A percentile compares a stretch with the other conserved stretches of the same genome.
Evolutionary conservation across 2,888 invertebrate species (phyloP).

Genomic region (Platynereis dumerilii): DNA sequence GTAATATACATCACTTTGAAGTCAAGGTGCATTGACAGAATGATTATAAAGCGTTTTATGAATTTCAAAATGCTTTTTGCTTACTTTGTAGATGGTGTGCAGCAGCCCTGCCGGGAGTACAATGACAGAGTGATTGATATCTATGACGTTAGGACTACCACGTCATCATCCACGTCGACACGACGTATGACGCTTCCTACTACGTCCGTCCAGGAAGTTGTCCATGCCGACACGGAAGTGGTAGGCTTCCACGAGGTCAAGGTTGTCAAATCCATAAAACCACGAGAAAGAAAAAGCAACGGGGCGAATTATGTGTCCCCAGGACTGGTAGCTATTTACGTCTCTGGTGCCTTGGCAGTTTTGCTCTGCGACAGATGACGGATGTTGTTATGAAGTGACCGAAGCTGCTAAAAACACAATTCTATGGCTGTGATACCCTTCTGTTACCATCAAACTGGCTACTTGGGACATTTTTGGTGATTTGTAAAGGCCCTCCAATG

Average conservation of each 20-base stretch:
- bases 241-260: neutral
- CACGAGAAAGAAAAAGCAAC: constrained; percentile 19
- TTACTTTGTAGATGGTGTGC: constrained; percentile 8
- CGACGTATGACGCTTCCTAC: constrained; percentile 3
- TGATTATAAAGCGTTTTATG: no score
- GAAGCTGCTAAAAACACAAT: no score
- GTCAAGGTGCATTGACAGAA: no score
- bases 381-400: no score
- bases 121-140: constrained; percentile 12
- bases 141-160: neutral
- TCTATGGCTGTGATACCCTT: no score
- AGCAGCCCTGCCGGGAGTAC: constrained; percentile 18
- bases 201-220: constrained; percentile 2
- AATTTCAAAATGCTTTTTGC: no score
- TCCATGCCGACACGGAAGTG: constrained; percentile 7
- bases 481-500: no score
- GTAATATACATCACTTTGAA: no score
- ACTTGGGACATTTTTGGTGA: no score
- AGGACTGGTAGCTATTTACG: neutral
- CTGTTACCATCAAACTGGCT: no score
- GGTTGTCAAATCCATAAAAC: constrained; percentile 16
- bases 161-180: constrained; percentile 4
- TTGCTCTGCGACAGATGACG: no score
- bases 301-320: constrained; percentile 10
- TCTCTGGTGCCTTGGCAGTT: no score